phyloP scores from a whole-genome alignment of 1,140 invertebrate species.

The Parapsyche elsis region DNA sequence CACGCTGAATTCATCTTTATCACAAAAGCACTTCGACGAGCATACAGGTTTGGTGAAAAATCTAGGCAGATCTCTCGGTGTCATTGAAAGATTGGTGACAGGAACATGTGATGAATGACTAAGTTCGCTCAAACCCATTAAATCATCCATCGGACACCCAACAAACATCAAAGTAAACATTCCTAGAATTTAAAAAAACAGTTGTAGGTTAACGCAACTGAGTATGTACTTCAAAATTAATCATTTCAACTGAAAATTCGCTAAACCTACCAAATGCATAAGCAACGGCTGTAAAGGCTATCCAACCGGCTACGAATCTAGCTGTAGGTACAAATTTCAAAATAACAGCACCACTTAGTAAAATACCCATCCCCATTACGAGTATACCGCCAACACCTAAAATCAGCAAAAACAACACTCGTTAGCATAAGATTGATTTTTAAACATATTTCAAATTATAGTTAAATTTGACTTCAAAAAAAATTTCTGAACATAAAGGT shows the following conservation, averaged over 20 bases:
- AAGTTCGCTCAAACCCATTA: conserved; percentile 68
- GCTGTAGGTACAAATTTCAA: conserved; percentile 85
- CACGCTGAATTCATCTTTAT: conserved; percentile 80
- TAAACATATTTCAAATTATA: neutral
- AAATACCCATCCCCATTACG: conserved; percentile 91
- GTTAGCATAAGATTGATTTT: neutral
- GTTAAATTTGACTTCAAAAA: neutral
- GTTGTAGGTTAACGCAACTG: neutral
- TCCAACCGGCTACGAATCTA: conserved; percentile 88
- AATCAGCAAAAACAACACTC: conserved; percentile 53
- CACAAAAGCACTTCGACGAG: conserved; percentile 75
- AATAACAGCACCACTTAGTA: conserved; percentile 88
- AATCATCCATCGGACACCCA: conserved; percentile 86
- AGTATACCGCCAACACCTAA: conserved; percentile 89
- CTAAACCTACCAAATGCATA: conserved; percentile 76
- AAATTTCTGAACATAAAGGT: neutral
- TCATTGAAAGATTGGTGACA: neutral
- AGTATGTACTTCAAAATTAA: conserved; percentile 11
- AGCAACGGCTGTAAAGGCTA: conserved; percentile 86
- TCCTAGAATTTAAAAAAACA: conserved; percentile 66
- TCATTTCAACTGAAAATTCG: neutral
- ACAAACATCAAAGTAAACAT: conserved; percentile 91
- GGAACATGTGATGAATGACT: neutral
- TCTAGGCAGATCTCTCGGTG: neutral
- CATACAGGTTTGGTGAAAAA: conserved; percentile 69